Base-by-base conservation (phyloP, 1,140 invertebrate species). In the Anastrepha obliqua region DNA sequence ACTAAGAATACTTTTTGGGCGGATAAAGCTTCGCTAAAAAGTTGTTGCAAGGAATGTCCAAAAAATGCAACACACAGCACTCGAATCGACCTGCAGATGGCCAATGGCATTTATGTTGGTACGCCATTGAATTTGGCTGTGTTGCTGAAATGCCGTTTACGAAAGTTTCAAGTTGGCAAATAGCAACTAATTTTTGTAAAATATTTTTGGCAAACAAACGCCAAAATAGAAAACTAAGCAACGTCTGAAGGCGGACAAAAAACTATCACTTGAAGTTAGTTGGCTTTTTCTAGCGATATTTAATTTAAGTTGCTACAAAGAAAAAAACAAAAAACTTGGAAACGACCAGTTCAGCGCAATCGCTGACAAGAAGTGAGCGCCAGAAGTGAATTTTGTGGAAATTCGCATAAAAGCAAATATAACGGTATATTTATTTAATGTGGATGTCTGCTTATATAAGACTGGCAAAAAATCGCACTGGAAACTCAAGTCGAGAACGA, bases 91-190 rank as follows among this genome's bases (percentile, higher is more conserved):
- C 42, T 74, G 17, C 20, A 81, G 8, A 55, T 55, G 74, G n/a
- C 7, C 44, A 81, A 55, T 29, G 4, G n/a, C 42, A 29, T 29
- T 29, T 29, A 29, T 29, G 29, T 15, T 0, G 13, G 60, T 17
- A 55, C 9, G n/a, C 47, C 2, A 6, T 2, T 51, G 51, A 5
- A 58, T 9, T 29, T 51, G 47, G 2, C 4, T n/a, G 20, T 29
- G 7, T 8, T 51, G 8, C 11, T 81, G 47, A 20, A 81, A 81
- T 81, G 17, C 29, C 47, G 17, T 55, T 81, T 29, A 29, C 7
- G n/a, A 81, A 81, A 81, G 74, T 81, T 81, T 44, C 47, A 81
- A 81, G 47, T 81, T 81, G 47, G 44, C 74, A 55, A 81, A n/a
- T 29, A 20, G 74, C 47, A 29, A 81, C 74, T 20, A 55, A 81